These are phyloP conservation scores for Holacanthus passer DNA, from an alignment of 2,113 vertebrate species.

Conservation along the genomic window DNA sequence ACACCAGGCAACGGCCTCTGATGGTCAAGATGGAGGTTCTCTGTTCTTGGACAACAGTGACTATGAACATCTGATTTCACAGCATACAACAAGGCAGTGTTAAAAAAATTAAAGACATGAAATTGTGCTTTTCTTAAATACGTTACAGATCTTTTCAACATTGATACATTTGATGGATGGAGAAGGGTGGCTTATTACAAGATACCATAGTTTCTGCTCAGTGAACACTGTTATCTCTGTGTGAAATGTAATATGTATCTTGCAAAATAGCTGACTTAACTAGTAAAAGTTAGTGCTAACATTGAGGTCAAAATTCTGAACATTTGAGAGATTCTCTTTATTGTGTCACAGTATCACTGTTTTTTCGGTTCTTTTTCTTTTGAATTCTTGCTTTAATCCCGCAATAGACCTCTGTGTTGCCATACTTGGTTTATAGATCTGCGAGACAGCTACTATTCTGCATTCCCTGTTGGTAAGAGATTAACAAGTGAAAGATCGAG, in stretches of 20 bases:
- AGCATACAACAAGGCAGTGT: background rate
- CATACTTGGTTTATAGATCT: background rate
- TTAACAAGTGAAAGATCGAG: conserved; percentile 2
- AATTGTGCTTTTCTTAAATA: background rate
- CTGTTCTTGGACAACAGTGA: too few species aligned
- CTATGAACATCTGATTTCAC: too few species aligned
- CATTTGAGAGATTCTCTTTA: background rate
- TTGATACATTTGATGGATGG: background rate
- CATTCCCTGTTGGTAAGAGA: conserved; percentile 8
- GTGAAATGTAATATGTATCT: too few species aligned
- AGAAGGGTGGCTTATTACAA: background rate
- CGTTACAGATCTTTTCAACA: background rate
- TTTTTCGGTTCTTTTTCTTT: background rate
- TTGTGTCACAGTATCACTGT: background rate
- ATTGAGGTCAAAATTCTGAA: background rate
- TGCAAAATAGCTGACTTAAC: background rate
- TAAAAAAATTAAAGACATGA: too few species aligned
- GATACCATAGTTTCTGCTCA: background rate
- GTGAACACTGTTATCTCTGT: background rate
- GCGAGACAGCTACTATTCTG: background rate
- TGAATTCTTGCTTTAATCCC: background rate
- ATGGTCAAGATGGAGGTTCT: too few species aligned
- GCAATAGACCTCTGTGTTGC: background rate
- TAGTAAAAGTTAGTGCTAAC: background rate
- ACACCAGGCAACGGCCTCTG: background rate